Percentiles rank a stretch among this genome's conserved stretches.
phyloP scores from a whole-genome alignment of 2,113 vertebrate species.

The Uria aalge region DNA sequence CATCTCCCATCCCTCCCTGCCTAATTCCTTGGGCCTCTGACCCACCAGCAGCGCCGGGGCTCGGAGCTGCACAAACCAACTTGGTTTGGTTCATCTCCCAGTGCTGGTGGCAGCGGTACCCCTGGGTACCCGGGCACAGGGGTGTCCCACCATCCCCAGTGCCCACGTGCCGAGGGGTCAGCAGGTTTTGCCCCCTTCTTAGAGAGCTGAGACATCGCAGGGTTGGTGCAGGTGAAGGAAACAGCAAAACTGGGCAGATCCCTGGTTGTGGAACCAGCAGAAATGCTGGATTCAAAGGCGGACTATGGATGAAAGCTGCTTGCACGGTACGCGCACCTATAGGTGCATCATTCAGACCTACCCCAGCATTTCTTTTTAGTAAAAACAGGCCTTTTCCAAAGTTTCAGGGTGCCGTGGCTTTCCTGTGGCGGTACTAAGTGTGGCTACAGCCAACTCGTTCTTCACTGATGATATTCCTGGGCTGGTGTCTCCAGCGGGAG shows the following conservation, averaged over 20 bases:
- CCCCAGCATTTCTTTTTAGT: neutral
- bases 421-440: fast-evolving
- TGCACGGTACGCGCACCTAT: fast-evolving
- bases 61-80: neutral
- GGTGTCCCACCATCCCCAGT: neutral
- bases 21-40: neutral
- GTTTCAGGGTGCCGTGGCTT: fast-evolving
- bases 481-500: neutral
- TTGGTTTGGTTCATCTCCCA: neutral
- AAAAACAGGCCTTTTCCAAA: neutral
- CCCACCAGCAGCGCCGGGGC: neutral
- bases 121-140: fast-evolving
- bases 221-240: neutral
- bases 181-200: neutral
- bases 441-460: neutral
- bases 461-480: neutral
- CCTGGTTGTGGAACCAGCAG: neutral
- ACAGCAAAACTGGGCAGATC: neutral
- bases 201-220: neutral
- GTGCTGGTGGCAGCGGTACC: too few relatives aligned
- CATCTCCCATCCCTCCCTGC: neutral
- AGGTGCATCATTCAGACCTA: neutral
- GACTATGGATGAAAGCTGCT: neutral
- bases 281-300: neutral
- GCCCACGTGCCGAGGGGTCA: fast-evolving